Conservation (phyloP, 1,140 invertebrate species). For the Tribolium madens region DNA sequence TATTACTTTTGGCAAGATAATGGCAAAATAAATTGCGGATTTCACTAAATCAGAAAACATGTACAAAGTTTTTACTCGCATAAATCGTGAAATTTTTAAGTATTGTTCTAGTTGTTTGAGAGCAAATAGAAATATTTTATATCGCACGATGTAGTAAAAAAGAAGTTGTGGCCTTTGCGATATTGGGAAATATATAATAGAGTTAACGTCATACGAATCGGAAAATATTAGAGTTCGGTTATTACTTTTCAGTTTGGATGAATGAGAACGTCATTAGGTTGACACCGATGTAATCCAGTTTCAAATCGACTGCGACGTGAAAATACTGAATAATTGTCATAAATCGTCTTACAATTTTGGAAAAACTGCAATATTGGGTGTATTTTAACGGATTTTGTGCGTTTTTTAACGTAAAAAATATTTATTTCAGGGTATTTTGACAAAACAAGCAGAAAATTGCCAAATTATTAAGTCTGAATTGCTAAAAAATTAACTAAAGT, state of each 20-base stretch:
- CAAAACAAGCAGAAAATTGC: too few species aligned
- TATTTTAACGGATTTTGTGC: too few species aligned
- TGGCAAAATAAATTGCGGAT: constrained; percentile 1
- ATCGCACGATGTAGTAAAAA: too few species aligned
- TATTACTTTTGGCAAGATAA: constrained; percentile 17
- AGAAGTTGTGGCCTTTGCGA: not conserved
- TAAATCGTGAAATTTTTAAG: not conserved
- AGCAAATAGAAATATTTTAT: too few species aligned
- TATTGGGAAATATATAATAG: not conserved
- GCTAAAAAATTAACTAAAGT: too few species aligned
- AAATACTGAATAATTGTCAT: constrained; percentile 11
- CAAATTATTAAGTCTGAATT: too few species aligned
- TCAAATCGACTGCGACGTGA: constrained; percentile 16
- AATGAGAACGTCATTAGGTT: constrained; percentile 36
- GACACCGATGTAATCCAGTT: constrained; percentile 23
- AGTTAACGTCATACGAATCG: constrained; percentile 5
- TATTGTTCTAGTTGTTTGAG: not conserved
- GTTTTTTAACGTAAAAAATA: too few species aligned
- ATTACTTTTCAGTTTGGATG: constrained; percentile 36
- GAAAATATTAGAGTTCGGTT: constrained; percentile 28
- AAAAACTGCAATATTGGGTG: too few species aligned
- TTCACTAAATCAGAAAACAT: constrained; percentile 4
- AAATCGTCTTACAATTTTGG: too few species aligned
- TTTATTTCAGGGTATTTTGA: too few species aligned
- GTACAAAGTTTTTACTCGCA: constrained; percentile 13